Evolutionary conservation across 2,888 invertebrate genomes (phyloP).

Genomic region (Leptopilina syphax): DNA sequence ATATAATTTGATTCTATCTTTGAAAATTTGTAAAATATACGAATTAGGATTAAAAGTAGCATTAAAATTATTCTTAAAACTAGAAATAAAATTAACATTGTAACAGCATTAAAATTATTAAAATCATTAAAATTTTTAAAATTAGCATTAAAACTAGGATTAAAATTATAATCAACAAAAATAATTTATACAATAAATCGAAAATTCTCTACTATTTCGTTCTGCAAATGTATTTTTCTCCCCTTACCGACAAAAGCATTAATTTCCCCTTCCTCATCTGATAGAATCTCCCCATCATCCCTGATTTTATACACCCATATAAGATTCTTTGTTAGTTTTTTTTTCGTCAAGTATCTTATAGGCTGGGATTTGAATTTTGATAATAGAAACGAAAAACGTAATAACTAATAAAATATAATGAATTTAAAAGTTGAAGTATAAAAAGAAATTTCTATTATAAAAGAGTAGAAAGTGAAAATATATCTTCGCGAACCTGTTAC

Average conservation of each 20-base stretch:
- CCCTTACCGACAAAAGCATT: conserved; percentile 1
- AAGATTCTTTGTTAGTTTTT: conserved; percentile 6
- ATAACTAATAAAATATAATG: no score
- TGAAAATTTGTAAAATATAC: no score
- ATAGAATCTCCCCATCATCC: conserved; percentile 14
- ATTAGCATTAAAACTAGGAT: no score
- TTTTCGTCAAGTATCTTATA: not conserved
- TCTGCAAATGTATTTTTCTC: not conserved
- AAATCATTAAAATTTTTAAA: no score
- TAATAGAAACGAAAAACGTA: no score
- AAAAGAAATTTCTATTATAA: not conserved
- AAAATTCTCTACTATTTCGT: not conserved
- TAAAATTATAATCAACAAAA: no score
- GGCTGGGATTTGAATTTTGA: not conserved
- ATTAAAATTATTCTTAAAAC: no score
- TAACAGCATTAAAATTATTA: no score
- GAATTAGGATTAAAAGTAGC: no score
- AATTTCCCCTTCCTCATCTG: not conserved
- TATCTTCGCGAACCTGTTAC: not conserved
- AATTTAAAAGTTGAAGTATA: no score
- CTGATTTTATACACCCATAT: conserved; percentile 1
- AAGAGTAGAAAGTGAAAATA: not conserved
- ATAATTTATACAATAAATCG: not conserved
- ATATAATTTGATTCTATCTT: no score
- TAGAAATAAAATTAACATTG: no score